Base-by-base conservation (phyloP, 2,888 invertebrate genomes). In the Amphimallon solstitiale region DNA sequence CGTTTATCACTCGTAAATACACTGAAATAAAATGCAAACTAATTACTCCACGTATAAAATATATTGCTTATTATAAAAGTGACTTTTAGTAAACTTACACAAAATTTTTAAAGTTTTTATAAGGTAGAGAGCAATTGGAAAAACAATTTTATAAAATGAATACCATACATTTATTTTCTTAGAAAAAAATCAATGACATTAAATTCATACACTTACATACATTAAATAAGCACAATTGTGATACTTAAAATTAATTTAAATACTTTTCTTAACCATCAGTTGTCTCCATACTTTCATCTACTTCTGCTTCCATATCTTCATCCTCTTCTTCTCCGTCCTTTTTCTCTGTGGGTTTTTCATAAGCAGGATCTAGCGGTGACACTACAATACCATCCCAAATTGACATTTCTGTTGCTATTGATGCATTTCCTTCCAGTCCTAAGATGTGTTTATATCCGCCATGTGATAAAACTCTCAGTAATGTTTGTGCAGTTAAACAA, bases 301-400 rank as follows among this genome's bases (percentile, higher is more conserved):
- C 85, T 61, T 86, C 86, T 37, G 86, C 88, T 71, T 88, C 88
- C 84, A 88, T 89, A 74, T 90, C 89, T 73, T 88, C 87, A 71
- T 90, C 90, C 63, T 89, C 88, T 29, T 86, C 88, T 71, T 89
- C 88, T 9, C 89, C 90, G 45, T 93, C 92, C 29, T 91, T 90
- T 60, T 91, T 89, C 74, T 93, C 93, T 21, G 88, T 87, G 0
- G 90, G 89, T 76, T 91, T 92, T 73, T 94, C 94, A 81, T 97
- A 98, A 0, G 97, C 97, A 69, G 93, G 91, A 68, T 96, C 95
- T n/a, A 97, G 85, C 0, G 98, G 97, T 0, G 95, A 94, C 0
- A 98, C 96, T 0, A 97, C 95, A 1, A 98, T 95, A 0, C 97
- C 97, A 77, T 97, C 93, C 96, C 97, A 97, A 14, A 97, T 95